A percentile compares a stretch with the other conserved stretches of the same genome.
phyloP scores from a whole-genome alignment of 1,140 invertebrate genomes.

The Cotesia chilonis region DNA sequence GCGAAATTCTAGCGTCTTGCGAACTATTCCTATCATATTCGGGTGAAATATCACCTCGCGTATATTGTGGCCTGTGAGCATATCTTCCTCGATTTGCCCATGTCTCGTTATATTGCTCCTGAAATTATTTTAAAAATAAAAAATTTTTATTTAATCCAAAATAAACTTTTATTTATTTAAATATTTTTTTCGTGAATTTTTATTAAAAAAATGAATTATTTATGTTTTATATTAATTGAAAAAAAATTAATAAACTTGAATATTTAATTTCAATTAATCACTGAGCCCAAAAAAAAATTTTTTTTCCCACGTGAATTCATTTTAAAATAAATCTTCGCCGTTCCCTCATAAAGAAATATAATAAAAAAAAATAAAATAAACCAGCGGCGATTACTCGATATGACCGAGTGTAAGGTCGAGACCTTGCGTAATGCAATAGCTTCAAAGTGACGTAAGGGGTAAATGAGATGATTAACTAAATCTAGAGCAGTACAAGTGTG shows the following conservation, averaged over 20 bases:
- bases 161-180: no score
- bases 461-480: constrained; percentile 35
- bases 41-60: constrained; percentile 24
- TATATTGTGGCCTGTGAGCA: neutral
- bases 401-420: constrained; percentile 35
- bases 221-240: no score
- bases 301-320: neutral
- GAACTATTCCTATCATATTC: neutral
- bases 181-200: no score
- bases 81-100: neutral
- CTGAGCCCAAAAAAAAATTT: no score
- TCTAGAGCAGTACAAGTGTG: constrained; percentile 34
- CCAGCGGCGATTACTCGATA: constrained; percentile 29
- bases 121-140: neutral
- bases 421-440: constrained; percentile 39
- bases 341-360: no score
- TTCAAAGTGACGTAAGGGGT: constrained; percentile 38
- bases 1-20: neutral
- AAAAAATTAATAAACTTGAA: no score
- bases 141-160: neutral
- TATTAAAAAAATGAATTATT: no score
- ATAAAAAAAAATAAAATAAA: neutral
- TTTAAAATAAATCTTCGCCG: constrained; percentile 1
- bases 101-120: constrained; percentile 18
- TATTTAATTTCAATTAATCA: no score